A percentile compares a stretch with the other conserved stretches of the same genome.
These are phyloP conservation scores for Cnemophilus loriae DNA, from an alignment of 2,113 vertebrate genomes.

Conservation along the genomic window DNA sequence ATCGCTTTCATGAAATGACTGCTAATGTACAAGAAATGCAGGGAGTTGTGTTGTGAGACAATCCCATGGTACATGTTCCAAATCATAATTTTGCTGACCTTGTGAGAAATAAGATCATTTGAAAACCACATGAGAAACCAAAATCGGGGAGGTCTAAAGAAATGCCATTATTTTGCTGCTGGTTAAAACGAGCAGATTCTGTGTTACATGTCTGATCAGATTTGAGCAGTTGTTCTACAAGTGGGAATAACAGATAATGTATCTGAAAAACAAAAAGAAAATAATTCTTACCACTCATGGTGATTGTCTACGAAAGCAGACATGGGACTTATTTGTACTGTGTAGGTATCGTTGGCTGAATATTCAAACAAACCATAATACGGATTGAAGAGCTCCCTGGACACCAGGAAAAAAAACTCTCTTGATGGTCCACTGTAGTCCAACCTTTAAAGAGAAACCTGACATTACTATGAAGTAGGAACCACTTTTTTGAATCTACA, in stretches of 20 bases:
- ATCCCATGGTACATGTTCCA: not conserved
- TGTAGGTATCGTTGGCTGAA: conserved; percentile 98
- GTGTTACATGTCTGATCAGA: not conserved
- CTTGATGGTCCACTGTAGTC: conserved; percentile 98
- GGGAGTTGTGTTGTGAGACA: not conserved
- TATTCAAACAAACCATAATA: conserved; percentile 99
- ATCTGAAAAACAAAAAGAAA: not conserved
- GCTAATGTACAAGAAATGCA: not conserved
- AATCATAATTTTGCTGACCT: conserved; percentile 26
- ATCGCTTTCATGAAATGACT: not conserved
- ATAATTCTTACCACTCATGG: conserved; percentile 89
- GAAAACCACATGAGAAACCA: conserved; percentile 14
- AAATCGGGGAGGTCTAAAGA: not conserved
- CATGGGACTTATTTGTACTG: conserved; percentile 99
- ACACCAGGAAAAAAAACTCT: conserved; percentile 98
- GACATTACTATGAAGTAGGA: not conserved
- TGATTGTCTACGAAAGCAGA: conserved; percentile 99
- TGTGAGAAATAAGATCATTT: conserved; percentile 32
- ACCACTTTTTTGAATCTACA: not conserved
- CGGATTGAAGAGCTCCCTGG: conserved; percentile 96
- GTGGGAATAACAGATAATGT: not conserved
- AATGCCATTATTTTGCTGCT: not conserved
- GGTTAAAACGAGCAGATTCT: not conserved
- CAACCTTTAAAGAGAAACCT: conserved; percentile 77
- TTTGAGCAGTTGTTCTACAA: not conserved